Percentiles rank a stretch among this genome's conserved stretches.
Conservation (phyloP, 30 jellyfish, hydroid and myxozoan species). For the Hydractinia echinata region DNA sequence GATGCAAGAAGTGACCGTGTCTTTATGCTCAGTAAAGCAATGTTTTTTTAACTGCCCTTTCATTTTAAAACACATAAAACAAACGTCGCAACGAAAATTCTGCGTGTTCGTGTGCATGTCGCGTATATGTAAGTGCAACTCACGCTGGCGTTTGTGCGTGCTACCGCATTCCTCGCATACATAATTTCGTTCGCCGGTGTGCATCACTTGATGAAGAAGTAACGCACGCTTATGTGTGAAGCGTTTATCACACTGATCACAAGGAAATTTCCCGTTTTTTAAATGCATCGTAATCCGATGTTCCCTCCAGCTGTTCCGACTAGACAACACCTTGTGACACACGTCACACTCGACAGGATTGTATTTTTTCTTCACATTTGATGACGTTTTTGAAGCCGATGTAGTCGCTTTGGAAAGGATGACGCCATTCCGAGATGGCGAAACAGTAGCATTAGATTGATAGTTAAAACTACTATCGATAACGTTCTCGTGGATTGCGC, state of each 20-base stretch:
- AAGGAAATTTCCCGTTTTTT: constrained; percentile 21
- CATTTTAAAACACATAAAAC: constrained; percentile 16
- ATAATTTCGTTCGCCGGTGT: constrained; percentile 23
- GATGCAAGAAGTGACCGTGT: constrained; percentile 12
- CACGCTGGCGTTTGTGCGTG: constrained; percentile 25
- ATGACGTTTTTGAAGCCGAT: too few relatives aligned
- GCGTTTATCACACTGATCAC: constrained; percentile 24
- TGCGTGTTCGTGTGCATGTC: constrained; percentile 22
- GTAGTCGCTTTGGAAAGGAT: too few relatives aligned
- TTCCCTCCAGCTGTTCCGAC: constrained; percentile 9
- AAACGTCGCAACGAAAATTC: constrained; percentile 18
- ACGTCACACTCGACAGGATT: constrained; percentile 11
- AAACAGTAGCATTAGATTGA: not conserved
- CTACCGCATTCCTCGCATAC: constrained; percentile 23
- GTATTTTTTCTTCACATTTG: not conserved
- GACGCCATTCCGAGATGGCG: too few relatives aligned
- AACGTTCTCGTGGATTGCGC: too few relatives aligned
- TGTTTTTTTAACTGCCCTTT: not conserved
- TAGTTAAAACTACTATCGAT: too few relatives aligned
- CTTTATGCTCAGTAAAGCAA: constrained; percentile 16
- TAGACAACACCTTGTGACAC: constrained; percentile 11
- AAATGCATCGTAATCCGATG: constrained; percentile 18
- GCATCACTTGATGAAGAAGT: not conserved
- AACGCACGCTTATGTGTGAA: constrained; percentile 7
- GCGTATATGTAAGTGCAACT: constrained; percentile 1